Percentiles rank a stretch among this genome's conserved stretches.
phyloP scores from a whole-genome alignment of 2,888 invertebrate species.

The Stramonita haemastoma region DNA sequence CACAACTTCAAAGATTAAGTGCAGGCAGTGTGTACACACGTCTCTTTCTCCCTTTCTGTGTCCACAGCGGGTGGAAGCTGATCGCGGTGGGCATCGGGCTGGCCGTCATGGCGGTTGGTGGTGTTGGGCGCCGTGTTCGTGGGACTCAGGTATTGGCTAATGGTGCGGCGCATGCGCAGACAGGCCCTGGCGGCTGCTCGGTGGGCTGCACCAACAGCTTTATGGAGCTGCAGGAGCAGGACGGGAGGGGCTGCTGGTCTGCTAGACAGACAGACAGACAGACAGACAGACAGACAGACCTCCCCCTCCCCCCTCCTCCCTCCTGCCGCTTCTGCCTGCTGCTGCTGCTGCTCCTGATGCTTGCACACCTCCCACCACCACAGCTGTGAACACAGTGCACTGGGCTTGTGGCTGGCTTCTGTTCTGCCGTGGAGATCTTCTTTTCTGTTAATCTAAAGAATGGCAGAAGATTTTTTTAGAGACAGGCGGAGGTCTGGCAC shows the following conservation, averaged over 20 bases:
- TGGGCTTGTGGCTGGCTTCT: neutral
- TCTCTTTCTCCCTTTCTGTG: neutral
- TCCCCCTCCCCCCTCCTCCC: neutral
- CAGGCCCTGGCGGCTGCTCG: slow-evolving; percentile 8
- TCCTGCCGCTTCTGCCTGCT: neutral
- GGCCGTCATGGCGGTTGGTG: slow-evolving; percentile 23
- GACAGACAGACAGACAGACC: too few relatives aligned
- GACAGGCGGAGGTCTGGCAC: too few relatives aligned
- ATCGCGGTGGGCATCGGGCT: slow-evolving; percentile 27
- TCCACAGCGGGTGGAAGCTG: slow-evolving; percentile 28
- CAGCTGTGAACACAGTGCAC: too few relatives aligned
- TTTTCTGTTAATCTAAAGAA: too few relatives aligned
- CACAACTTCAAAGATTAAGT: too few relatives aligned
- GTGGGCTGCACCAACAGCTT: slow-evolving; percentile 37
- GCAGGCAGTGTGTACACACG: too few relatives aligned
- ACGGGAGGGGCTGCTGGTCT: slow-evolving; percentile 34
- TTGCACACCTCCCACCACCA: too few relatives aligned
- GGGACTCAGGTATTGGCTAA: slow-evolving; percentile 38
- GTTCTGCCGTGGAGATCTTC: too few relatives aligned
- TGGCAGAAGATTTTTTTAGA: too few relatives aligned
- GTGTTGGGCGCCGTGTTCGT: slow-evolving; percentile 30
- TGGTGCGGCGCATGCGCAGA: slow-evolving; percentile 30
- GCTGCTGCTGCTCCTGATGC: neutral
- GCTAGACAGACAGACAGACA: too few relatives aligned
- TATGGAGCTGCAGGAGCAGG: slow-evolving; percentile 21